Evolutionary conservation across 2,113 vertebrate species (phyloP).

Genomic region (Empidonax alnorum): DNA sequence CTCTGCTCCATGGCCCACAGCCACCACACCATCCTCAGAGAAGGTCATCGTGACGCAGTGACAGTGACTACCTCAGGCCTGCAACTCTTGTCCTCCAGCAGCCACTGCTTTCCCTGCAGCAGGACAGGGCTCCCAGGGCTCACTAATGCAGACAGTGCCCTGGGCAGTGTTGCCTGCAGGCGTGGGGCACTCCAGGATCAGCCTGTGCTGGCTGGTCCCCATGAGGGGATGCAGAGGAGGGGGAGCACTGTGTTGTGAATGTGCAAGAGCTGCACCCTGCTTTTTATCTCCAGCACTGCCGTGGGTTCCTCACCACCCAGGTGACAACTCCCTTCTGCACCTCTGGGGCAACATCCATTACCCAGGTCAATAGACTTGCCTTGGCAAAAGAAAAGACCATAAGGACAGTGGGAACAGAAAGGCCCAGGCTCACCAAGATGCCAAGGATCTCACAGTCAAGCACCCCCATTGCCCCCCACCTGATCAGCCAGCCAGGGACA

Average conservation of each 20-base stretch:
- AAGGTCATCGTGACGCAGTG: accelerated
- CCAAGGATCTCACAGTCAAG: background rate
- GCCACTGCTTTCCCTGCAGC: background rate
- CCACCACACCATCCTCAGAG: background rate
- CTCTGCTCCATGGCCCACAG: background rate
- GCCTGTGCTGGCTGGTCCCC: accelerated
- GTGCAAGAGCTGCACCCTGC: background rate
- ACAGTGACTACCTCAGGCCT: background rate
- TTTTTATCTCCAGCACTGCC: background rate
- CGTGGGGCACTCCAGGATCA: background rate
- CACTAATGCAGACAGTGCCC: background rate
- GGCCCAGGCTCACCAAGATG: background rate
- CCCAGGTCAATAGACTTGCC: background rate
- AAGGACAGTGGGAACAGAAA: accelerated
- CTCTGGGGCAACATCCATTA: background rate
- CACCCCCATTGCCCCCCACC: background rate
- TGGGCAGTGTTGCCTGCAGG: background rate
- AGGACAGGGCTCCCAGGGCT: background rate
- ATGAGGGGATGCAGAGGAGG: background rate
- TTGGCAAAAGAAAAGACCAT: background rate
- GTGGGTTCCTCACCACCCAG: background rate
- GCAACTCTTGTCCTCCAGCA: background rate
- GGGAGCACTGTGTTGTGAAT: background rate
- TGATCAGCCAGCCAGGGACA: background rate
- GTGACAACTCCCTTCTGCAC: background rate